phyloP scores from a whole-genome alignment of 37 sponge, comb jelly and placozoan genomes.

The Amphimedon queenslandica region DNA sequence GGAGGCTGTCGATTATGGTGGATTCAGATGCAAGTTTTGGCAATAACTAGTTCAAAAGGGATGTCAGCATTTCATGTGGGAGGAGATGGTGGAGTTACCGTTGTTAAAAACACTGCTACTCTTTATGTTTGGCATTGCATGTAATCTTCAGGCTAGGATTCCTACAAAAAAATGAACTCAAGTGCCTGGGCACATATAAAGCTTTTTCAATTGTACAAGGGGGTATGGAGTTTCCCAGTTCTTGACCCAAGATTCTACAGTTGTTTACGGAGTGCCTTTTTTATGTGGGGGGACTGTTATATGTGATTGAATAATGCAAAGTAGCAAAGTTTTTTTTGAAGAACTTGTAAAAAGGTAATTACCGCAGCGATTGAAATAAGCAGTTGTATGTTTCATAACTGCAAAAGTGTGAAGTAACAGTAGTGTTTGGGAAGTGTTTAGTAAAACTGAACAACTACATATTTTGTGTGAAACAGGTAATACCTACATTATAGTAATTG shows the following conservation, averaged over 20 bases:
- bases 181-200: constrained; percentile 6
- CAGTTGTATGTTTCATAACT: constrained; percentile 8
- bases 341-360: no score
- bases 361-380: no score
- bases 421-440: neutral
- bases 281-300: neutral
- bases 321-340: no score
- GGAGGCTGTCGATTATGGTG: constrained; percentile 22
- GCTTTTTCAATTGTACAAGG: constrained; percentile 24
- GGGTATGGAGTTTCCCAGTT: constrained; percentile 13
- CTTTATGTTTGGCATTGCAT: no score
- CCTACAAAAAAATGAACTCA: constrained; percentile 12
- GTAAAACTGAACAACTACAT: neutral
- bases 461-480: constrained; percentile 13
- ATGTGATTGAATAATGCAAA: no score
- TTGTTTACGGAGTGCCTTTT: constrained; percentile 2
- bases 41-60: neutral
- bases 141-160: no score
- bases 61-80: neutral
- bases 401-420: neutral
- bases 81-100: no score
- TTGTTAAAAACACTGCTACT: no score
- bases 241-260: constrained; percentile 15
- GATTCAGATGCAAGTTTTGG: constrained; percentile 20
- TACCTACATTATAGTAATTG: no score